Evolutionary conservation across 2,888 invertebrate genomes (phyloP), one percentile per base, ranked within the genome.

Genomic region (Thelaira solivaga): DNA sequence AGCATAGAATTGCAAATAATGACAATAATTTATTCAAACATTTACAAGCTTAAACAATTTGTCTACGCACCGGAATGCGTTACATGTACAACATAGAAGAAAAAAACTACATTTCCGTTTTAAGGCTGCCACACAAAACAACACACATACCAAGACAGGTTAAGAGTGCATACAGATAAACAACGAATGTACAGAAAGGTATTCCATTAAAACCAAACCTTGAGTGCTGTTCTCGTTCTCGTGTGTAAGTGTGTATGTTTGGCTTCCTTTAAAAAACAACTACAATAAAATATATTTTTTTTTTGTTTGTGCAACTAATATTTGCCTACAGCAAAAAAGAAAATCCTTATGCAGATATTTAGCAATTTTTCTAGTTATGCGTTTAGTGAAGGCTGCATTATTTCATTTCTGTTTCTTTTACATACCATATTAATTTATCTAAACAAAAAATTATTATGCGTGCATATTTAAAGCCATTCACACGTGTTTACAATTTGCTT

Each of bases 61-160:
- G 69, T 67, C 73, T 74, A 67, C 61, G 73, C 69, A 80, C 69
- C 64, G 73, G 76, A 72, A 68, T 62, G 67, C 53, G 22, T 76
- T 39, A 49, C 43, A 67, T 36, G 47, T 16, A 20, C 31, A 67
- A 39, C 20, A 45, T 2, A 39, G 7, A 22, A 10, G 34, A 26
- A 36, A 47, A 29, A 41, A 39, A 34, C 11, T 59, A 57, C 68
- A 76, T 73, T 74, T 76, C 68, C 68, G 59, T 67, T 74, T 29
- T 20, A n/a, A 16, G 22, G 26, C 20, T 16, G 20, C 1, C 29
- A 47, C 31, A 51, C n/a, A 55, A 47, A 31, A 18, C 6, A 13
- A 16, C 24, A 49, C 61, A 39, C 29, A 59, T 20, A 34, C 24
- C 16, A 24, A 1, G 1, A 10, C 47, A 45, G 8, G 24, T 24